A percentile compares a stretch with the other conserved stretches of the same genome.
phyloP scores from a whole-genome alignment of 2,113 vertebrate genomes.

The Hippocampus mohnikei region DNA sequence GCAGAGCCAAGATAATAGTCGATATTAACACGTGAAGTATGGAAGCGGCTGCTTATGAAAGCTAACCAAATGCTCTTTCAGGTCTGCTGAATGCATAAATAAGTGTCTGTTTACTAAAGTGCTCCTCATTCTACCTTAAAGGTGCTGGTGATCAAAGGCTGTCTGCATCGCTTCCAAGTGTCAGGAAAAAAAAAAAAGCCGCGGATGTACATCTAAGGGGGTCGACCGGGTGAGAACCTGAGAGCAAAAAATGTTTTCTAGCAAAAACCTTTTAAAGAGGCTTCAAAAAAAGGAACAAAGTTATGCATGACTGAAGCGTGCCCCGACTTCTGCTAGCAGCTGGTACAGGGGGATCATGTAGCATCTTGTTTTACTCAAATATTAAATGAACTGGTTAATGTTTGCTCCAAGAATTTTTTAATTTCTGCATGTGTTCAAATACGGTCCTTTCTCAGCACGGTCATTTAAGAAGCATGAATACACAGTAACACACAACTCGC shows the following conservation, averaged over 20 bases:
- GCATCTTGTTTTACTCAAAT: slow-evolving; percentile 3
- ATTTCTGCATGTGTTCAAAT: slow-evolving; percentile 71
- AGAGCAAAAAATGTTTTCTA: background rate
- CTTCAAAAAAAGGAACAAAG: background rate
- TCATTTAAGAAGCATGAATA: slow-evolving; percentile 78
- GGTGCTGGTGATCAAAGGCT: slow-evolving; percentile 1
- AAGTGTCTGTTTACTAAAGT: slow-evolving; percentile 2
- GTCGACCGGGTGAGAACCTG: background rate
- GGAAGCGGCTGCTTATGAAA: background rate
- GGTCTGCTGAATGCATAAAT: background rate
- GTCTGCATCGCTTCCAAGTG: background rate
- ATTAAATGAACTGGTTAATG: background rate
- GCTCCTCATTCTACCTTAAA: slow-evolving; percentile 1
- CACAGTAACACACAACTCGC: slow-evolving; percentile 74
- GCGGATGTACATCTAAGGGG: background rate
- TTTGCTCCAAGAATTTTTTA: slow-evolving; percentile 1
- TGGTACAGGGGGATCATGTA: slow-evolving; percentile 9
- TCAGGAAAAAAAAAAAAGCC: background rate
- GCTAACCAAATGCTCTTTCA: background rate
- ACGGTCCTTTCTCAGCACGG: slow-evolving; percentile 73
- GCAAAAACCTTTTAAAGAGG: background rate
- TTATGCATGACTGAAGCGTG: slow-evolving; percentile 5
- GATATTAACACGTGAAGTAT: slow-evolving; percentile 1
- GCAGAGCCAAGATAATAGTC: background rate
- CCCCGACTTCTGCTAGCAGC: slow-evolving; percentile 10